Percentiles rank a stretch among this genome's conserved stretches.
These are phyloP conservation scores for Apostichopus leukothele DNA, from an alignment of 53 echinoderm and acorn worm species.

Conservation along the genomic window DNA sequence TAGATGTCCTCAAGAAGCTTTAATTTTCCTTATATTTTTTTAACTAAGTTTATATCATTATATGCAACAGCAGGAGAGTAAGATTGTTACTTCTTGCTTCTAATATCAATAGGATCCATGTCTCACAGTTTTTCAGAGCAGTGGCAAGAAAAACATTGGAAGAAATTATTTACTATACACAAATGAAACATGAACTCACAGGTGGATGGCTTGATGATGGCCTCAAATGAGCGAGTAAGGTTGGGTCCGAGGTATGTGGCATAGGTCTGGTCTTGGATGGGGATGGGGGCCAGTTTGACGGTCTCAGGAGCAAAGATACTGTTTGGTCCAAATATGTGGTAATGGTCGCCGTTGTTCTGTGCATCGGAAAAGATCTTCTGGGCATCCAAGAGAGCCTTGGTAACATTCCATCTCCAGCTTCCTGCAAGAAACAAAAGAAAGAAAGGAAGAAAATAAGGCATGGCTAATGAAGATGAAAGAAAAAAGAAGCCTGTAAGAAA, in stretches of 20 bases:
- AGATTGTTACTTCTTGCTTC: too few species aligned
- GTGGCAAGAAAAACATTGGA: too few species aligned
- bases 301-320: slow-evolving; percentile 58
- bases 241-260: slow-evolving; percentile 79
- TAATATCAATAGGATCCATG: too few species aligned
- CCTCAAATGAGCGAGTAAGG: slow-evolving; percentile 84
- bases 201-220: slow-evolving; percentile 86
- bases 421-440: slow-evolving; percentile 53
- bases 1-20: too few species aligned
- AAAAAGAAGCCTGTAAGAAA: too few species aligned
- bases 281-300: slow-evolving; percentile 67
- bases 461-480: too few species aligned
- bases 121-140: too few species aligned
- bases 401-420: slow-evolving; percentile 93
- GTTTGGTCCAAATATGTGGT: slow-evolving; percentile 60
- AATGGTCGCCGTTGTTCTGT: slow-evolving; percentile 1
- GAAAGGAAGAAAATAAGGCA: background rate
- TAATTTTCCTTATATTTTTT: too few species aligned
- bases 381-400: slow-evolving; percentile 83
- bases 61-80: too few species aligned
- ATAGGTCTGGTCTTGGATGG: slow-evolving; percentile 76
- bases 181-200: slow-evolving; percentile 58
- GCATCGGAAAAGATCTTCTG: slow-evolving; percentile 56
- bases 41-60: too few species aligned
- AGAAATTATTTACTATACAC: background rate